Percentiles rank a stretch among this genome's conserved stretches.
phyloP scores from a whole-genome alignment of 2,113 vertebrate species.

The Tursiops truncatus region DNA sequence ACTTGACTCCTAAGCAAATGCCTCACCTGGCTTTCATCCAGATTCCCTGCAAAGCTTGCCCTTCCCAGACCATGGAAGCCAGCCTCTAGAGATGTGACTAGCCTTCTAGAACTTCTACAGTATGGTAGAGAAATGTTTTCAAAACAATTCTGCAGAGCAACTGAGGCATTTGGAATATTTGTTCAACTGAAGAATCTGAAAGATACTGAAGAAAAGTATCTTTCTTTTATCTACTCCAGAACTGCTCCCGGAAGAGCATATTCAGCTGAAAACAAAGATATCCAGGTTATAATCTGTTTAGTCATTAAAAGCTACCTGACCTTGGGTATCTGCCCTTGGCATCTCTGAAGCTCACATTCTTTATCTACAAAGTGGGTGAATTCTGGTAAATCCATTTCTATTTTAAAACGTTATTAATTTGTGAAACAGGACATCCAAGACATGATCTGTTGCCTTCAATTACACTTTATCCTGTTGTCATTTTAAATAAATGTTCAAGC shows the following conservation, averaged over 20 bases:
- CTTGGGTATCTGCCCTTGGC: not conserved
- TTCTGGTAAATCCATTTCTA: slow-evolving; percentile 7
- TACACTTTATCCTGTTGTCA: not conserved
- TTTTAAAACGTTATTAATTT: not conserved
- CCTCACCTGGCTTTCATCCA: slow-evolving; percentile 53
- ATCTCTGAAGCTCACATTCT: not conserved
- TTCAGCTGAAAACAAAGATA: not conserved
- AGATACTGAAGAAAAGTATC: not conserved
- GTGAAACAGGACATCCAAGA: not conserved
- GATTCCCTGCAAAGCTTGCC: not conserved
- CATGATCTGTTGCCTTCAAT: not conserved
- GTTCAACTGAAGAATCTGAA: not conserved
- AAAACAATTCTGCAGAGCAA: not conserved
- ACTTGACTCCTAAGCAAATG: slow-evolving; percentile 62
- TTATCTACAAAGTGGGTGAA: not conserved
- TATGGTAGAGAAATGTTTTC: not conserved
- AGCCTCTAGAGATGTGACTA: not conserved
- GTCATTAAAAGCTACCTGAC: not conserved
- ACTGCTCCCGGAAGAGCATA: not conserved
- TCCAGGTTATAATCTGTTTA: not conserved
- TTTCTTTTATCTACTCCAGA: not conserved
- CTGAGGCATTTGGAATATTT: not conserved
- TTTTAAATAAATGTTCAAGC: not conserved
- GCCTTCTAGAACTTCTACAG: not conserved
- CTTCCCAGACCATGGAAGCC: not conserved